Base-by-base conservation (phyloP, 2,797 vertebrate genomes). In the Fistularia commersonii region DNA sequence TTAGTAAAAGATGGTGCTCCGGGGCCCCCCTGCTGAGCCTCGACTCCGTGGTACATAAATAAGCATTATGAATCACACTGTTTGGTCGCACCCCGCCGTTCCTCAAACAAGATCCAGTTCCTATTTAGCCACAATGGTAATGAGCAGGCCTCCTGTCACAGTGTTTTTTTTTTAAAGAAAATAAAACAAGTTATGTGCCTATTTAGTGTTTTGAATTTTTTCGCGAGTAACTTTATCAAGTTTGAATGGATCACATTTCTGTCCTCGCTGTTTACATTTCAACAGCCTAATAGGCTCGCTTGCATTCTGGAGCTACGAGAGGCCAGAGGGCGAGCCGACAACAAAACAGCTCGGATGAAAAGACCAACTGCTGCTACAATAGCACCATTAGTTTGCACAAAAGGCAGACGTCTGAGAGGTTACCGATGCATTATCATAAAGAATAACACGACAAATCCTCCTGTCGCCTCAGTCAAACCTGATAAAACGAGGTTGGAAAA, bases 11-110 rank as follows among this genome's bases (percentile, higher is more conserved):
- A 84, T 71, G 81, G 78, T 74, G 78, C 61, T 76, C 78, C 75
- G 67, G 23, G 23, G 81, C 40, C 84, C 65, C 80, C 86, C 87
- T 12, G 79, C 81, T 82, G 86, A 71, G 79, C 70, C 66, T 69
- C 76, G 75, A 77, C 81, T 74, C 72, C 75, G 82, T 73, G 69
- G 71, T 79, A 88, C 77, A 88, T 81, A 91, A 91, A 91, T 87
- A 91, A 87, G 86, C 69, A 65, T 79, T 81, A 87, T 89, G 89
- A 90, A 80, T 89, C 87, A 88, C 52, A 67, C 78, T 80, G 85
- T 80, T 82, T 80, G 79, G 83, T 86, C 80, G 83, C 83, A 84
- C 76, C 76, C 84, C 49, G 51, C 66, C 79, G 64, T 81, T 84
- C 67, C 76, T 82, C 82, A 88, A 88, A 85, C 58, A 76, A 79